These are phyloP conservation scores for Tyrophagus putrescentiae DNA, from an alignment of 1,140 invertebrate species.

Conservation along the genomic window DNA sequence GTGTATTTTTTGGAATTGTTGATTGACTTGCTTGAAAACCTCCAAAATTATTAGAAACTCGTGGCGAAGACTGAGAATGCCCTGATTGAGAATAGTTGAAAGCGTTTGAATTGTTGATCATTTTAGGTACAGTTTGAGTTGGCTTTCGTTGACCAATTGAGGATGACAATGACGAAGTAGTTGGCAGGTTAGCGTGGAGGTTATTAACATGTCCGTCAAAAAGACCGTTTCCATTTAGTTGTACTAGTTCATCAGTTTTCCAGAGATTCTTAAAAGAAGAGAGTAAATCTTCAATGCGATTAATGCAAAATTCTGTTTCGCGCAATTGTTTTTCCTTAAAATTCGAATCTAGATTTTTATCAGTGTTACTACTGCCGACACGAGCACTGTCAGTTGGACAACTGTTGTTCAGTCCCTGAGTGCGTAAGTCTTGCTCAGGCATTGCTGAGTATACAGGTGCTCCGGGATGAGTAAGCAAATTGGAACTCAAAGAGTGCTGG, in stretches of 20 bases:
- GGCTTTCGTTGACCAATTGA: background rate
- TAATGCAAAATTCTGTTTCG: background rate
- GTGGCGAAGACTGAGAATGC: too few species aligned
- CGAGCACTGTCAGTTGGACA: background rate
- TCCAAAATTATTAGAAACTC: slow-evolving; percentile 8
- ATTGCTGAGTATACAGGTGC: background rate
- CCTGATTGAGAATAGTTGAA: too few species aligned
- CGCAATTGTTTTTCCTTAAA: background rate
- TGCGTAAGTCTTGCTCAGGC: background rate
- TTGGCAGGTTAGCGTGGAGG: background rate
- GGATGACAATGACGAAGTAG: too few species aligned
- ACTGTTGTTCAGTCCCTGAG: background rate
- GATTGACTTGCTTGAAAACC: background rate
- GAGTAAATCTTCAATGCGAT: slow-evolving; percentile 7
- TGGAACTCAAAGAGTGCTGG: background rate
- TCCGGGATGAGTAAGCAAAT: slow-evolving; percentile 9
- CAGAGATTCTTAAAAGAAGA: slow-evolving; percentile 10
- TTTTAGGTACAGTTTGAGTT: background rate
- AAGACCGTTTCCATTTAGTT: too few species aligned
- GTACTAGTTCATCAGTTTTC: background rate
- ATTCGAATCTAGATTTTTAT: background rate
- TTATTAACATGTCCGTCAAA: background rate
- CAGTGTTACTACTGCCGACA: background rate
- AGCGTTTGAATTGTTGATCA: background rate
- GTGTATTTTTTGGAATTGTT: background rate